A percentile compares a stretch with the other conserved stretches of the same genome.
Evolutionary conservation across 2,888 invertebrate genomes (phyloP).

Genomic region (Lepidochrysops patricia): DNA sequence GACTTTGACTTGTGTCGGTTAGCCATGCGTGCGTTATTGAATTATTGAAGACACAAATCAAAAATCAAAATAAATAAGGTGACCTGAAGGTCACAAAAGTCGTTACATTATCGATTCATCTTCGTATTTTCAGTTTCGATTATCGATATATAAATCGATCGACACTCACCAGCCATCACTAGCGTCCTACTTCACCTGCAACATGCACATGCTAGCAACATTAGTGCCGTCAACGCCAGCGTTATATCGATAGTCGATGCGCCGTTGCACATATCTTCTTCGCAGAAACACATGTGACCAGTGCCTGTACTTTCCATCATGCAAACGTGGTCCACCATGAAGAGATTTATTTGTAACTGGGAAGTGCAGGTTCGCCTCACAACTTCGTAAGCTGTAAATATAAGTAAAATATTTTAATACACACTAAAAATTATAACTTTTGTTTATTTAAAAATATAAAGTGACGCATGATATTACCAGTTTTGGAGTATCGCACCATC

Average conservation of each 20-base stretch:
- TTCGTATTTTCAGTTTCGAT: constrained; percentile 2
- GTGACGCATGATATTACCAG: constrained; percentile 76
- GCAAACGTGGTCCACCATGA: constrained; percentile 99
- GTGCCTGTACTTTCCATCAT: constrained; percentile 99
- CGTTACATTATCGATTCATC: not conserved
- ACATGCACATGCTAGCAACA: constrained; percentile 62
- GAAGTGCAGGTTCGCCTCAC: constrained; percentile 94
- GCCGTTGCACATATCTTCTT: constrained; percentile 95
- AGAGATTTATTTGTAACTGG: constrained; percentile 94
- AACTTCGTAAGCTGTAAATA: constrained; percentile 87
- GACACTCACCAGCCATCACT: constrained; percentile 38
- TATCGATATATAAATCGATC: constrained; percentile 30
- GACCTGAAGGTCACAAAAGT: constrained; percentile 6
- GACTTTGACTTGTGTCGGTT: constrained; percentile 16
- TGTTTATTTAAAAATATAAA: not conserved
- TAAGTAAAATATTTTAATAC: constrained; percentile 22
- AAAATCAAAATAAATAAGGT: constrained; percentile 8
- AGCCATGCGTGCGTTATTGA: constrained; percentile 17
- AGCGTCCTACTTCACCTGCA: constrained; percentile 61
- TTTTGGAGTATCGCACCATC: constrained; percentile 93
- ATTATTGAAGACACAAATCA: constrained; percentile 17
- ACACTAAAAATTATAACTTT: not conserved
- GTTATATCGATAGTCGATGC: constrained; percentile 40
- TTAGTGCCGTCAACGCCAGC: constrained; percentile 42
- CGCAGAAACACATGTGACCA: constrained; percentile 99